Evolutionary conservation across 2,888 invertebrate genomes (phyloP).

Genomic region (Cephalotes varians): DNA sequence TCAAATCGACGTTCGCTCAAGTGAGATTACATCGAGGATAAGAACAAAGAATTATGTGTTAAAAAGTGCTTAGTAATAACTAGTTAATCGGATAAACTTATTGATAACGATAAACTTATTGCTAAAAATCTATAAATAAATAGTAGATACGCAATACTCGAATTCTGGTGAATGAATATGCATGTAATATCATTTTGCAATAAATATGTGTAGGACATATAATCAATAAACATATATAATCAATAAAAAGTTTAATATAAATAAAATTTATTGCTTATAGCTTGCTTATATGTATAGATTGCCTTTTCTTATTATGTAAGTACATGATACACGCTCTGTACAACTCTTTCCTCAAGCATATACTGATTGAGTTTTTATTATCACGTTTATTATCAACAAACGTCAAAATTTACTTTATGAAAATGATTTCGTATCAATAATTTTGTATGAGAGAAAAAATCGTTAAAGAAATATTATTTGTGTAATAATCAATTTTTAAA

Average conservation of each 20-base stretch:
- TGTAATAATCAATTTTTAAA: not conserved
- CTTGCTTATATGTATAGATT: no score
- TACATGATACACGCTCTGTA: not conserved
- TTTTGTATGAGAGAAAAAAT: not conserved
- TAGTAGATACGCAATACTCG: not conserved
- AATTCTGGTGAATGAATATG: conserved; percentile 29
- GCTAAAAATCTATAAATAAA: conserved; percentile 22
- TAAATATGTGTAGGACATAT: conserved; percentile 7
- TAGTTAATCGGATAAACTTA: not conserved
- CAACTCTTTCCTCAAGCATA: not conserved
- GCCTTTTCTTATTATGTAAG: not conserved
- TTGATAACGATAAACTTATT: not conserved
- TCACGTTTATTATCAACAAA: not conserved
- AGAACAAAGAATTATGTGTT: not conserved
- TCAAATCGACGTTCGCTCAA: not conserved
- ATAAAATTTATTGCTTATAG: conserved; percentile 7
- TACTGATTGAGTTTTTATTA: not conserved
- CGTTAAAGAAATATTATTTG: not conserved
- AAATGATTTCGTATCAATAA: not conserved
- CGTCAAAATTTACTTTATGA: not conserved
- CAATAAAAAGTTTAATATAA: conserved; percentile 14
- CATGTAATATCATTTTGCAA: not conserved
- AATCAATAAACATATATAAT: conserved; percentile 15
- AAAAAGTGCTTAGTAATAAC: conserved; percentile 13
- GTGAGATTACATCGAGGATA: conserved; percentile 26